Percentiles rank a stretch among this genome's conserved stretches.
These are phyloP conservation scores for Apis dorsata DNA, from an alignment of 1,140 invertebrate genomes.

Conservation along the genomic window DNA sequence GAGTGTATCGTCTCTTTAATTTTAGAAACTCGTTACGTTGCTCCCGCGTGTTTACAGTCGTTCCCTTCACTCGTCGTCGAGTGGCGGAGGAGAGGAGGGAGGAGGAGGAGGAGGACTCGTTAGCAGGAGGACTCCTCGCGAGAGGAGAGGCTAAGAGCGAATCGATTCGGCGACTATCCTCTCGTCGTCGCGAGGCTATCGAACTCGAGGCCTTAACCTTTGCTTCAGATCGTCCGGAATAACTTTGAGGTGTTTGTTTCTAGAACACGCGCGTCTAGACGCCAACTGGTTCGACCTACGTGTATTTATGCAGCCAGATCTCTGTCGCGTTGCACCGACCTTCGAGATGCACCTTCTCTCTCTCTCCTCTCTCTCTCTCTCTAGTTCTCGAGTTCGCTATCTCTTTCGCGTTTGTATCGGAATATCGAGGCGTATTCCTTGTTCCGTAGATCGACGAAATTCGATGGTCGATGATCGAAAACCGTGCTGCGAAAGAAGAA, in stretches of 20 bases:
- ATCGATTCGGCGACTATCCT: constrained; percentile 9
- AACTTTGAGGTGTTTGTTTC: constrained; percentile 49
- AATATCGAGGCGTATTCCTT: not conserved
- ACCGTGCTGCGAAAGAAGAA: too few species aligned
- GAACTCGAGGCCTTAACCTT: constrained; percentile 67
- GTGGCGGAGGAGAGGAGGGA: too few species aligned
- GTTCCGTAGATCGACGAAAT: not conserved
- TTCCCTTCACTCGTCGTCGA: constrained; percentile 54
- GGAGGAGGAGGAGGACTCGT: not conserved
- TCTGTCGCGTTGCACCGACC: constrained; percentile 15
- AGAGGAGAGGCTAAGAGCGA: not conserved
- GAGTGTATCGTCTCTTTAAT: constrained; percentile 45
- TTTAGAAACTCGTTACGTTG: constrained; percentile 58
- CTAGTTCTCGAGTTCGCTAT: not conserved
- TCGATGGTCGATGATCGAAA: not conserved
- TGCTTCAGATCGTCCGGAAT: constrained; percentile 48
- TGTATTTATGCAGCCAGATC: constrained; percentile 8
- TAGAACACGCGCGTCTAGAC: constrained; percentile 49
- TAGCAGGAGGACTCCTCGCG: not conserved
- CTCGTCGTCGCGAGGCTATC: constrained; percentile 43
- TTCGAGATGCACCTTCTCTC: not conserved
- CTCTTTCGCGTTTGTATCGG: not conserved
- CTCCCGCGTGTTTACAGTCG: constrained; percentile 42
- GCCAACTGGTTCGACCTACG: constrained; percentile 37
- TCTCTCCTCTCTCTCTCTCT: not conserved